These are phyloP conservation scores for Drosophila erecta DNA, from an alignment of 1,140 invertebrate genomes.

Conservation along the genomic window DNA sequence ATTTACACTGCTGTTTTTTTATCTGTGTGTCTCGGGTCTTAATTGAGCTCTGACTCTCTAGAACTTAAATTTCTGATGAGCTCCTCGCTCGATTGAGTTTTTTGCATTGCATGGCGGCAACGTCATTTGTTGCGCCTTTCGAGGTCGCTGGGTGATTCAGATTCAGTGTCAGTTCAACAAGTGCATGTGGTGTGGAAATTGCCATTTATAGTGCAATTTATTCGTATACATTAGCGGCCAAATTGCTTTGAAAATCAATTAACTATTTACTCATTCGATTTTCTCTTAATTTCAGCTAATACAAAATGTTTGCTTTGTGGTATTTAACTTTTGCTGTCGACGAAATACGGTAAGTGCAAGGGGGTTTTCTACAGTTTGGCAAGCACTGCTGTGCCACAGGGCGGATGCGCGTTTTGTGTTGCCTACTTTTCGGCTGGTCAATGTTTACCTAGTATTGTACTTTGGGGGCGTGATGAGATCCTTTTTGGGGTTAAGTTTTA, in stretches of 20 bases:
- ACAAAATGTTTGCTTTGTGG: conserved; percentile 82
- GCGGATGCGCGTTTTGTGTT: conserved; percentile 3
- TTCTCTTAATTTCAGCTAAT: conserved; percentile 51
- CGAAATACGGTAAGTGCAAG: conserved; percentile 76
- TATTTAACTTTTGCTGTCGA: conserved; percentile 81
- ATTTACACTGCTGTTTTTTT: conserved; percentile 35
- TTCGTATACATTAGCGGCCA: conserved; percentile 12
- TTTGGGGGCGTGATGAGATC: neutral
- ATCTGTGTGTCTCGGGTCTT: conserved; percentile 11
- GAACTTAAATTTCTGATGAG: conserved; percentile 8
- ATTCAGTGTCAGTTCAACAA: conserved; percentile 18
- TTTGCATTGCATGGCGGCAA: conserved; percentile 14
- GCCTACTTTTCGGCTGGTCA: conserved; percentile 52
- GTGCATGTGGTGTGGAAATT: conserved; percentile 26
- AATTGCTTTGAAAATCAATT: conserved; percentile 5
- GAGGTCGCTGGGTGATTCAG: conserved; percentile 35
- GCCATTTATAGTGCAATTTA: conserved; percentile 23
- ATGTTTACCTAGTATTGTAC: neutral
- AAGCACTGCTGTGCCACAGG: conserved; percentile 16
- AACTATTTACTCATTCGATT: conserved; percentile 18
- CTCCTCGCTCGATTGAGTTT: neutral
- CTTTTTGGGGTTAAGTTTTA: too few species aligned
- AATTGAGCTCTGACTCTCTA: conserved; percentile 43
- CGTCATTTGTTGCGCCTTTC: conserved; percentile 46
- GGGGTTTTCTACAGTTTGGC: conserved; percentile 40